Percentiles rank a stretch among this genome's conserved stretches.
phyloP scores from a whole-genome alignment of 2,888 invertebrate genomes.

The Archips xylosteana region DNA sequence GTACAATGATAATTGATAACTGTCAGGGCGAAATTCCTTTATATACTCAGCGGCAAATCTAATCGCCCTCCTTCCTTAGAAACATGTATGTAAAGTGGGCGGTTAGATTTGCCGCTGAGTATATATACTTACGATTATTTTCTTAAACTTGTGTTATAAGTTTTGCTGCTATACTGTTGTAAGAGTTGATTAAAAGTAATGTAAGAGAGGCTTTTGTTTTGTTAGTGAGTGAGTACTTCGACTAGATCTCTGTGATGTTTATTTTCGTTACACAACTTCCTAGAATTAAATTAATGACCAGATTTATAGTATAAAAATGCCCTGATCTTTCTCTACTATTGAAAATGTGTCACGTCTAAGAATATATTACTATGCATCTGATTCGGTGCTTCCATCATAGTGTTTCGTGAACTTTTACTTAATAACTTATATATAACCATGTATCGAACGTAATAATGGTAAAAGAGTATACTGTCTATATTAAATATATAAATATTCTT shows the following conservation, averaged over 20 bases:
- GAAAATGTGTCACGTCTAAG: neutral
- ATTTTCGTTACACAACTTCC: constrained; percentile 22
- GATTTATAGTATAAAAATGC: constrained; percentile 21
- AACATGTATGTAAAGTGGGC: too few relatives aligned
- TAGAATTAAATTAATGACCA: constrained; percentile 26
- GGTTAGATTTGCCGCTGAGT: too few relatives aligned
- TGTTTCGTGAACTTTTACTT: constrained; percentile 17
- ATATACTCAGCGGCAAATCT: neutral
- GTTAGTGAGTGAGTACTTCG: constrained; percentile 43
- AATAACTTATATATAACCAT: constrained; percentile 24
- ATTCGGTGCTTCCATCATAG: constrained; percentile 35
- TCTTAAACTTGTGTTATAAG: constrained; percentile 35
- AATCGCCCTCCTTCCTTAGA: too few relatives aligned
- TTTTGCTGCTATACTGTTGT: constrained; percentile 40
- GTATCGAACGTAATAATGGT: constrained; percentile 17
- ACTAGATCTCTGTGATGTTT: constrained; percentile 47
- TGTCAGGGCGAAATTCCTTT: constrained; percentile 5
- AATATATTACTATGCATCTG: constrained; percentile 21
- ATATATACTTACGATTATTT: constrained; percentile 19
- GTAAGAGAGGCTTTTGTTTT: constrained; percentile 44
- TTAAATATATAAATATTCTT: constrained; percentile 9
- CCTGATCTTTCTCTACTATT: constrained; percentile 12
- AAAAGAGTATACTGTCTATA: constrained; percentile 20
- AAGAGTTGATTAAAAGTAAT: constrained; percentile 39
- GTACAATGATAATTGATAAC: constrained; percentile 14